Evolutionary conservation across 2,888 invertebrate genomes (phyloP).

Genomic region (Muschampia plurimacula): DNA sequence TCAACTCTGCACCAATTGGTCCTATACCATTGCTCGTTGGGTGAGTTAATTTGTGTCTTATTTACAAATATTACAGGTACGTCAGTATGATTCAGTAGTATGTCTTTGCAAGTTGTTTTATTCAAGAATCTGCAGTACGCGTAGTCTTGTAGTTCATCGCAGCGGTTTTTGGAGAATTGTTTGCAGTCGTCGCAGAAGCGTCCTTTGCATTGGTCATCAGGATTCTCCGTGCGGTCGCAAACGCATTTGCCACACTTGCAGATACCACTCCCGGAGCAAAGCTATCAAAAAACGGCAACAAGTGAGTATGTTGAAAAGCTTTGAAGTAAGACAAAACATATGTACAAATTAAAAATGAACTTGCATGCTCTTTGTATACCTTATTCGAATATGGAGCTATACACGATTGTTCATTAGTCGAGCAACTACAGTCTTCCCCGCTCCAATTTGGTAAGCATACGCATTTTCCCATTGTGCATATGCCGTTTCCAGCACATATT

Average conservation of each 20-base stretch:
- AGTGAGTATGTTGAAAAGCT: neutral
- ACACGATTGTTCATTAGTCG: slow-evolving; percentile 49
- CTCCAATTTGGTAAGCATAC: slow-evolving; percentile 15
- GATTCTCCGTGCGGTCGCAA: slow-evolving; percentile 75
- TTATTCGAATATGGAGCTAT: slow-evolving; percentile 59
- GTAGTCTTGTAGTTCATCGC: slow-evolving; percentile 89
- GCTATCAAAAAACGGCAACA: slow-evolving; percentile 47
- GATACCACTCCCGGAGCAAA: slow-evolving; percentile 83
- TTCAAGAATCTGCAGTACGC: slow-evolving; percentile 86
- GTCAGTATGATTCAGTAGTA: slow-evolving; percentile 44
- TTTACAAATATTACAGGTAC: slow-evolving; percentile 51
- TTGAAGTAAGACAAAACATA: neutral
- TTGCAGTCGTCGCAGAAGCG: slow-evolving; percentile 90
- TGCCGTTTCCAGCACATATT: slow-evolving; percentile 22
- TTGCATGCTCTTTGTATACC: slow-evolving; percentile 48
- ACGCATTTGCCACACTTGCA: slow-evolving; percentile 90
- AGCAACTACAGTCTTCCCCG: slow-evolving; percentile 59
- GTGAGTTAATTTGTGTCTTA: slow-evolving; percentile 56
- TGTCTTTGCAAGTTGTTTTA: slow-evolving; percentile 56
- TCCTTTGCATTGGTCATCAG: slow-evolving; percentile 80
- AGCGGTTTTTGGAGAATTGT: slow-evolving; percentile 88
- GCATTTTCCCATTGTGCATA: slow-evolving; percentile 20
- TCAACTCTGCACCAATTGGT: slow-evolving; percentile 58
- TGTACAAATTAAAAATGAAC: neutral
- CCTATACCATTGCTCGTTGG: slow-evolving; percentile 46